A percentile compares a stretch with the other conserved stretches of the same genome.
Evolutionary conservation across 2,888 invertebrate genomes (phyloP).

Genomic region (Microplitis manilae): DNA sequence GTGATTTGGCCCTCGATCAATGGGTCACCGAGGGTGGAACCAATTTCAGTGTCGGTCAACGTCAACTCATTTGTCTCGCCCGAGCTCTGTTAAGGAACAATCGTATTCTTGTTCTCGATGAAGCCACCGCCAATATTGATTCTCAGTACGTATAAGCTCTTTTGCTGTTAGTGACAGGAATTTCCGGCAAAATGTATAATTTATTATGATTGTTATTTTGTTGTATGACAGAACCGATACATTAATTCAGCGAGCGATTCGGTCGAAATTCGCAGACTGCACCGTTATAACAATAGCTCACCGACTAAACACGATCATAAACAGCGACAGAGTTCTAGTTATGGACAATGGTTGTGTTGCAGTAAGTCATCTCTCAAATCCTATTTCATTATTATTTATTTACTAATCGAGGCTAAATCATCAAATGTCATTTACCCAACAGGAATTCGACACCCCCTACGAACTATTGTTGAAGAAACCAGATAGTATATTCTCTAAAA

Average conservation of each 20-base stretch:
- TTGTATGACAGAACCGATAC: constrained; percentile 72
- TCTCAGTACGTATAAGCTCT: constrained; percentile 70
- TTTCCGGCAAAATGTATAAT: constrained; percentile 8
- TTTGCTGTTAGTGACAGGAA: not conserved
- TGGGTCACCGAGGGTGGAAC: constrained; percentile 75
- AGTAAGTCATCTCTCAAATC: constrained; percentile 43
- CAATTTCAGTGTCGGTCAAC: constrained; percentile 80
- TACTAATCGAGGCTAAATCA: not conserved
- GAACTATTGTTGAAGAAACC: not conserved
- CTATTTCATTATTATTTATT: not conserved
- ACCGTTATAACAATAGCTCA: constrained; percentile 84
- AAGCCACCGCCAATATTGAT: constrained; percentile 82
- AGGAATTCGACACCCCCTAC: not conserved
- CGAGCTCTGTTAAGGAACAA: constrained; percentile 78
- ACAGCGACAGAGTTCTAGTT: constrained; percentile 90
- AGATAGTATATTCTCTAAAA: not conserved
- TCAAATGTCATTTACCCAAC: not conserved
- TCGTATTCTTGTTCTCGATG: constrained; percentile 78
- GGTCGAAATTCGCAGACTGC: constrained; percentile 74
- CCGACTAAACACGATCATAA: constrained; percentile 93
- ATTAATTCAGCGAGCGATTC: constrained; percentile 76
- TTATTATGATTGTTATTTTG: not conserved
- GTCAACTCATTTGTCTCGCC: constrained; percentile 80
- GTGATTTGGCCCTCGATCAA: constrained; percentile 73
- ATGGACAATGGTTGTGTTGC: constrained; percentile 86